Percentiles rank a stretch among this genome's conserved stretches.
phyloP scores from a whole-genome alignment of 2,888 invertebrate species.

The Hirtodrosophila trivittata region DNA sequence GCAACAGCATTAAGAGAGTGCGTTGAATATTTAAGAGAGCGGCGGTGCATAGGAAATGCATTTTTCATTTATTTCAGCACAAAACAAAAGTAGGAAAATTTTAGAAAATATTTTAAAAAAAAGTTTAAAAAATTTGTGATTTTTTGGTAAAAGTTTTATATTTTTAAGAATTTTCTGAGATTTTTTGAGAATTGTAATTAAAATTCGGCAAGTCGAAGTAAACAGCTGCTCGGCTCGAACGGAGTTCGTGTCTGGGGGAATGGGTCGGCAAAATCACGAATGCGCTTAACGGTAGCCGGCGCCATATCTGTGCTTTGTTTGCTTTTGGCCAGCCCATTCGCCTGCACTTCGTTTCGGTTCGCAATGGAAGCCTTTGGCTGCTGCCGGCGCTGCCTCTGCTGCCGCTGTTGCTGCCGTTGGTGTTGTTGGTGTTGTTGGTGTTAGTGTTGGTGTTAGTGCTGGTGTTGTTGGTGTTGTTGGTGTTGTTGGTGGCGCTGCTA shows the following conservation, averaged over 20 bases:
- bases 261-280: conserved; percentile 47
- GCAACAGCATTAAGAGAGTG: conserved; percentile 48
- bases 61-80: background rate
- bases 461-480: too few relatives aligned
- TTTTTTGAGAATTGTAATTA: too few relatives aligned
- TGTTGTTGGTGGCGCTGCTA: conserved; percentile 8
- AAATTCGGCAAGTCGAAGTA: background rate
- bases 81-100: too few relatives aligned
- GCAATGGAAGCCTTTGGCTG: conserved; percentile 56
- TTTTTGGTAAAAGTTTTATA: too few relatives aligned
- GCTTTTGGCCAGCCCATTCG: conserved; percentile 48
- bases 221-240: conserved; percentile 15
- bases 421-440: conserved; percentile 1
- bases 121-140: too few relatives aligned
- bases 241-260: conserved; percentile 37
- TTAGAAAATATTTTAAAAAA: background rate
- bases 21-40: conserved; percentile 19
- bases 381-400: conserved; percentile 15
- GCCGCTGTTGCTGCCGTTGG: conserved; percentile 25
- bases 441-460: too few relatives aligned
- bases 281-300: conserved; percentile 43
- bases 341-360: conserved; percentile 44
- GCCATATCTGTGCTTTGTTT: conserved; percentile 53
- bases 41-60: conserved; percentile 16
- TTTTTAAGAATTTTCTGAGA: too few relatives aligned